phyloP scores from a whole-genome alignment of 1,140 invertebrate genomes.

The Akabosia matsudoensis region DNA sequence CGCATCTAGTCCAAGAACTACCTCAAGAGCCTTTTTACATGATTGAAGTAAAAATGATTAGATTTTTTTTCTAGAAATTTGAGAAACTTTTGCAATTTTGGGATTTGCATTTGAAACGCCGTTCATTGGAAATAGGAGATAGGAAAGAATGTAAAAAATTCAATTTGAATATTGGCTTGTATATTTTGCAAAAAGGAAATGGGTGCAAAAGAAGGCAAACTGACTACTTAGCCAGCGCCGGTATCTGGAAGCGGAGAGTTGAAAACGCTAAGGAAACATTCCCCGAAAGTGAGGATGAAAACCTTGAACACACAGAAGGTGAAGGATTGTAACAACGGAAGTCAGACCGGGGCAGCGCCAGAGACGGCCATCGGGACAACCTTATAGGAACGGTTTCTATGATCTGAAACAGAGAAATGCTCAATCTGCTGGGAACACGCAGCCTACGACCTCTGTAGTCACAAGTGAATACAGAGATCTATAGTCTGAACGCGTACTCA shows the following conservation, averaged over 20 bases:
- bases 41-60: no score
- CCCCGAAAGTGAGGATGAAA: constrained; percentile 10
- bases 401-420: constrained; percentile 24
- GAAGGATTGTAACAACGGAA: constrained; percentile 13
- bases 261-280: constrained; percentile 23
- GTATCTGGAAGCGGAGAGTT: constrained; percentile 15
- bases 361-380: constrained; percentile 6
- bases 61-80: no score
- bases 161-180: no score
- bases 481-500: constrained; percentile 19
- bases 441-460: constrained; percentile 16
- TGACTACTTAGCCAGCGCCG: constrained; percentile 17
- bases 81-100: no score
- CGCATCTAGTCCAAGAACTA: no score
- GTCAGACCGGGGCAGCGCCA: constrained; percentile 14
- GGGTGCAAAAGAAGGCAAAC: constrained; percentile 12
- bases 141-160: no score
- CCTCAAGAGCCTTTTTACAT: no score
- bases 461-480: constrained; percentile 10
- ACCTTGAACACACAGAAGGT: constrained; percentile 19
- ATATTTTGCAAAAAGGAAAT: background rate
- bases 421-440: constrained; percentile 21
- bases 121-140: no score
- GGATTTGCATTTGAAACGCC: no score
- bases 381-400: constrained; percentile 14